phyloP scores from a whole-genome alignment of 92 coral and sea anemone genomes.

The Siderastrea siderea region DNA sequence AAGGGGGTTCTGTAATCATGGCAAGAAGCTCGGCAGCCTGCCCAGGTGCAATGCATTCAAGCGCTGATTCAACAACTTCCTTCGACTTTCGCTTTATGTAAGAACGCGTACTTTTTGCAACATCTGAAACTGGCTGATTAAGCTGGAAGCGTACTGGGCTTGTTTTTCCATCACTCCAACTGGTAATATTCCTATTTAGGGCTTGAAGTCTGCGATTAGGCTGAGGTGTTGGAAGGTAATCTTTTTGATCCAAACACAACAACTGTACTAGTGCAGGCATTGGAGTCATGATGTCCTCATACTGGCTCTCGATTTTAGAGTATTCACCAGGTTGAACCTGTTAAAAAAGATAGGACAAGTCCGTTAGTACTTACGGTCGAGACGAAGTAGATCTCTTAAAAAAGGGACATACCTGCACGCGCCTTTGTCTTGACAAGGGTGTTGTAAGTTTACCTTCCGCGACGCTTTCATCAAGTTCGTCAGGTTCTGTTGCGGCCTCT shows the following conservation, averaged over 20 bases:
- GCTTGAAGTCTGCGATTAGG: conserved; percentile 27
- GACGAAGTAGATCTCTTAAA: not conserved
- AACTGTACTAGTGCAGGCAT: conserved; percentile 11
- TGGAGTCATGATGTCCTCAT: conserved; percentile 45
- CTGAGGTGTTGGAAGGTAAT: conserved; percentile 59
- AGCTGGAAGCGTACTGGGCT: conserved; percentile 57
- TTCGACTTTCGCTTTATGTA: conserved; percentile 53
- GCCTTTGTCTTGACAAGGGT: conserved; percentile 9
- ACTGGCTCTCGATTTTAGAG: conserved; percentile 28
- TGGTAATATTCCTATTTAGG: conserved; percentile 44
- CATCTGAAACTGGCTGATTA: conserved; percentile 44
- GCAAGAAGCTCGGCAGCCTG: conserved; percentile 49
- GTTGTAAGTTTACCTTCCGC: conserved; percentile 5
- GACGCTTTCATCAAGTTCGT: not conserved
- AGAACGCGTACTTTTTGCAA: conserved; percentile 42
- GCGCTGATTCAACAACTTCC: conserved; percentile 34
- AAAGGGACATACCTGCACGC: not conserved
- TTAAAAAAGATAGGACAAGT: not conserved
- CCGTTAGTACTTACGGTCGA: no score
- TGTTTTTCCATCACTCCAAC: conserved; percentile 50
- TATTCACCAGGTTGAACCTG: conserved; percentile 37
- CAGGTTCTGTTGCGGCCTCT: not conserved
- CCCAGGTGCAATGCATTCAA: conserved; percentile 64
- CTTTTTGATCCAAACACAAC: conserved; percentile 17
- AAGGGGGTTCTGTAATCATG: no score